These are phyloP conservation scores for Trichonephila inaurata DNA, from an alignment of 1,140 invertebrate genomes.

Conservation along the genomic window DNA sequence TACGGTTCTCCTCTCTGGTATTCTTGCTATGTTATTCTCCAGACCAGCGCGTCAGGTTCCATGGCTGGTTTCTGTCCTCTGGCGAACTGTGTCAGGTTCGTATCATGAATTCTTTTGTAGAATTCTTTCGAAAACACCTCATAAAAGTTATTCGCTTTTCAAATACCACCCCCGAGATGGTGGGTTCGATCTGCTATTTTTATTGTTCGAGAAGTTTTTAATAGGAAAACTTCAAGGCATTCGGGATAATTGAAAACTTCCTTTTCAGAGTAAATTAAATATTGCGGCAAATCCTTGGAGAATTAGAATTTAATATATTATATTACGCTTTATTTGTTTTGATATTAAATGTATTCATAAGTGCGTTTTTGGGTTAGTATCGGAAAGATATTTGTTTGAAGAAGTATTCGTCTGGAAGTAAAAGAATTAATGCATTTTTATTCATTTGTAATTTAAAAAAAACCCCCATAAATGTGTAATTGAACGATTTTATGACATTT, in stretches of 20 bases:
- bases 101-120: conserved; percentile 29
- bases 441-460: too few species aligned
- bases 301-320: not conserved
- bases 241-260: not conserved
- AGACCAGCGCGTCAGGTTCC: conserved; percentile 1
- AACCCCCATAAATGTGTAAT: too few species aligned
- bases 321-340: too few species aligned
- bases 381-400: too few species aligned
- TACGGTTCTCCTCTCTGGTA: conserved; percentile 6
- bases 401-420: too few species aligned
- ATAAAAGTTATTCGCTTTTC: conserved; percentile 3
- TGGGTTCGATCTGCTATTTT: not conserved
- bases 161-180: not conserved
- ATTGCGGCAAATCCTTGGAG: not conserved
- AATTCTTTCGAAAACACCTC: conserved; percentile 33
- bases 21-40: conserved; percentile 24
- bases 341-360: too few species aligned
- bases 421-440: too few species aligned
- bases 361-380: too few species aligned
- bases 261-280: not conserved
- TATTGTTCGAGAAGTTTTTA: not conserved
- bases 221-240: not conserved
- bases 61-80: not conserved
- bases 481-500: too few species aligned
- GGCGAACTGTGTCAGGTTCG: not conserved